Base-by-base conservation (phyloP, 2,113 vertebrate species). In the Corvus cornix region DNA sequence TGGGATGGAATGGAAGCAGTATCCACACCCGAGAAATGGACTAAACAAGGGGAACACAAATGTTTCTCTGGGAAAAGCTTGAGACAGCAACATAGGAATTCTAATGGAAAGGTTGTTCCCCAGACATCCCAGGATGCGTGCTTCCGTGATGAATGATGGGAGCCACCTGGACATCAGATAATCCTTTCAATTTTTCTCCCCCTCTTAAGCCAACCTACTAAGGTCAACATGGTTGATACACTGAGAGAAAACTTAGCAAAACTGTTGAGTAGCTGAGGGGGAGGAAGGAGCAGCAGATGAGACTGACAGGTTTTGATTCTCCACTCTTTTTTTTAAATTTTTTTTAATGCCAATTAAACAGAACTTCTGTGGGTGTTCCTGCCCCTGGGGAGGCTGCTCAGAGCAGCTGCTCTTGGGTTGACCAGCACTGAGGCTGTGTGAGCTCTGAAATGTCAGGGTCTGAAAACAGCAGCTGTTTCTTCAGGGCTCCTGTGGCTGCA, bases 221-320 rank as follows among this genome's bases (percentile, higher is more conserved):
- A 51, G 1, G 9, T 7, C 11, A 4, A 24, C 10, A 2, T 0
- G 0, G 2, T 4, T 67, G 33, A 35, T 67, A 24, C n/a, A 15
- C 3, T 2, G 49, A 68, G 13, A 49, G 44, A 24, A 69, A 64
- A 63, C 24, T 64, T 31, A 31, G 17, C 51, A 33, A 20, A 30
- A 58, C 17, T 7, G 30, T 20, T 0, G 0, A 60, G 30, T 10
- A 48, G 44, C 16, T 67, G 62, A 80, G 78, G 35, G 78, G 5
- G 31, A 75, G 28, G 51, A 89, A 83, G 16, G 49, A 78, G 35
- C 22, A 85, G 30, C 44, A 33, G 53, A 11, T 44, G 26, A 73
- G 37, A 7, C 41, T 60, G 67, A 6, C 49, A 88, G 24, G 8
- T 23, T 90, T 63, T 72, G 24, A 55, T 31, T 46, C 24, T 49